phyloP scores from a whole-genome alignment of 2,888 invertebrate genomes.

The Eupithecia subfuscata region DNA sequence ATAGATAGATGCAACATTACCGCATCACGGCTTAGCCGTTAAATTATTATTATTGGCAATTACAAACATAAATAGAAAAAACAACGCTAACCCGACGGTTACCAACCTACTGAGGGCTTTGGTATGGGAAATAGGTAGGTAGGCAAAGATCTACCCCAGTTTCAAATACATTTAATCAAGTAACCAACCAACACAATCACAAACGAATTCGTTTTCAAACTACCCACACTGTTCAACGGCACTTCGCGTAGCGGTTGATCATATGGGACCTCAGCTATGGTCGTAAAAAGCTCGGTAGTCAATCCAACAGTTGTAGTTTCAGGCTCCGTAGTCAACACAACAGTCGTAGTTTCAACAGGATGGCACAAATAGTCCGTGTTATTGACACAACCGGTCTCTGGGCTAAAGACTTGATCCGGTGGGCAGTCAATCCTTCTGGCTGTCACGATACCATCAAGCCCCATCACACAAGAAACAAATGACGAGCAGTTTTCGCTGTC shows the following conservation, averaged over 20 bases:
- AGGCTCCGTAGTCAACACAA: not conserved
- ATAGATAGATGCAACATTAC: too few species aligned
- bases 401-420: conserved; percentile 54
- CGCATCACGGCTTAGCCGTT: too few species aligned
- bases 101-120: not conserved
- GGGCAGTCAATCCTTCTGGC: conserved; percentile 67
- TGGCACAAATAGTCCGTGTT: conserved; percentile 54
- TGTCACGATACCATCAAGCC: conserved; percentile 56
- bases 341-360: conserved; percentile 19
- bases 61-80: too few species aligned
- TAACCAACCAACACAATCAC: conserved; percentile 28
- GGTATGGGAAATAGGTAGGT: not conserved
- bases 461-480: conserved; percentile 64
- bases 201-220: conserved; percentile 17
- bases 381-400: conserved; percentile 56
- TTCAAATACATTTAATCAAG: conserved; percentile 34
- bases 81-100: not conserved
- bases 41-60: too few species aligned
- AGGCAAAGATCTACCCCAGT: not conserved
- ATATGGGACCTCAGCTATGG: not conserved
- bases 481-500: conserved; percentile 55
- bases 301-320: not conserved
- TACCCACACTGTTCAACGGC: conserved; percentile 29
- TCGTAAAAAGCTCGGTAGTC: not conserved
- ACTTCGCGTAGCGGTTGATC: conserved; percentile 10